These are phyloP conservation scores for Cordylochernes scorpioides DNA, from an alignment of 2,888 invertebrate genomes.

Conservation along the genomic window DNA sequence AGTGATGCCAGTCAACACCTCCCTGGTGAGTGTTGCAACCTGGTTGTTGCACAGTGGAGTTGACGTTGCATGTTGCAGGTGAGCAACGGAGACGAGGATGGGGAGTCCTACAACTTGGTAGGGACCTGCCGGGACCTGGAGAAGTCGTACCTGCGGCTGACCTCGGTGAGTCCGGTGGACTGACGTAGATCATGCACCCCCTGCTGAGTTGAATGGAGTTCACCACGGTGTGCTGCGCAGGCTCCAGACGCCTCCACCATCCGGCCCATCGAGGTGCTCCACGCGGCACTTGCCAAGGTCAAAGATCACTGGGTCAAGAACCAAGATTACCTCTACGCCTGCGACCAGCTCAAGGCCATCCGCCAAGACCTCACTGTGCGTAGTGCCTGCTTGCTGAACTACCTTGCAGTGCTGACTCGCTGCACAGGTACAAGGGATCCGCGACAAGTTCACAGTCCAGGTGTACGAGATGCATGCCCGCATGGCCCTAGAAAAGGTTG, in stretches of 20 bases:
- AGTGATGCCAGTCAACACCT: constrained; percentile 18
- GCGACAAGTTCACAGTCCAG: constrained; percentile 78
- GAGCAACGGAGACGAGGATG: constrained; percentile 40
- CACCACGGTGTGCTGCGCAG: constrained; percentile 24
- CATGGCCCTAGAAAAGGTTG: constrained; percentile 65
- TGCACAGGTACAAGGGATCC: constrained; percentile 83
- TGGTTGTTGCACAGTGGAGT: too few species aligned
- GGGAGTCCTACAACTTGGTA: constrained; percentile 62
- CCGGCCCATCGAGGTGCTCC: constrained; percentile 60
- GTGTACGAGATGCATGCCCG: constrained; percentile 97
- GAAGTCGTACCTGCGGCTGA: constrained; percentile 80
- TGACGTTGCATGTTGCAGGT: background rate
- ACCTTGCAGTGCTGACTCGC: too few species aligned
- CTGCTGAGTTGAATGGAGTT: background rate
- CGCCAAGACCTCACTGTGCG: constrained; percentile 89
- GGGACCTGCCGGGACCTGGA: constrained; percentile 82
- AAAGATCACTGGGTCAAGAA: constrained; percentile 67
- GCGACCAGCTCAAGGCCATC: constrained; percentile 94
- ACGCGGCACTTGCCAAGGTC: constrained; percentile 58
- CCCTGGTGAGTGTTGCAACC: constrained; percentile 15
- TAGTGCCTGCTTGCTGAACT: too few species aligned
- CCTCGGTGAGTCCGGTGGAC: constrained; percentile 28
- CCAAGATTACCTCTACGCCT: constrained; percentile 82
- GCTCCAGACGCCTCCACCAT: constrained; percentile 76
- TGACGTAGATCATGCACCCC: constrained; percentile 8